Percentiles rank a stretch among this genome's conserved stretches.
phyloP scores from a whole-genome alignment of 92 coral and sea anemone species.

The Phenganax marumi region DNA sequence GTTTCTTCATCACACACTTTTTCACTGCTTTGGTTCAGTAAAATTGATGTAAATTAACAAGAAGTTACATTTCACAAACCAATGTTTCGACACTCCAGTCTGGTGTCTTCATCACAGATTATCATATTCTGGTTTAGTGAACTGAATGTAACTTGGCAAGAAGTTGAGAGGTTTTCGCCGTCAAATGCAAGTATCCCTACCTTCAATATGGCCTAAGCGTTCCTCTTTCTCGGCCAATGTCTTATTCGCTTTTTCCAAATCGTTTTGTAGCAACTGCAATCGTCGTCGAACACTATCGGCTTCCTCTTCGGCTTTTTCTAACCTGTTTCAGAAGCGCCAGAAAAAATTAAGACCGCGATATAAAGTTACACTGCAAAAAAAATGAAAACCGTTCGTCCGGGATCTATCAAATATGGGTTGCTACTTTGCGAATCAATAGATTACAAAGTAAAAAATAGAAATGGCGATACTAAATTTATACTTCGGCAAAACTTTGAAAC shows the following conservation, averaged over 20 bases:
- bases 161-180: neutral
- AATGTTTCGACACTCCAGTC: too few relatives aligned
- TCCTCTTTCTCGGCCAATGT: slow-evolving; percentile 73
- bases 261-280: slow-evolving; percentile 50
- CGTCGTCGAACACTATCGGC: slow-evolving; percentile 75
- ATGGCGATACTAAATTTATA: neutral
- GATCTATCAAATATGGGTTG: neutral
- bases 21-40: too few relatives aligned
- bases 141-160: slow-evolving; percentile 43
- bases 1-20: too few relatives aligned
- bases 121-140: slow-evolving; percentile 35
- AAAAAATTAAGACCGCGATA: neutral
- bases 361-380: neutral
- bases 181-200: slow-evolving; percentile 61
- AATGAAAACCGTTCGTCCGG: neutral
- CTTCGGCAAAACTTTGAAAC: neutral
- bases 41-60: too few relatives aligned
- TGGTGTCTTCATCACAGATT: too few relatives aligned
- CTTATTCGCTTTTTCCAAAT: slow-evolving; percentile 57
- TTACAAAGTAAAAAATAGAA: too few relatives aligned
- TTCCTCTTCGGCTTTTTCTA: slow-evolving; percentile 59
- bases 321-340: slow-evolving; percentile 11
- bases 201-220: slow-evolving; percentile 72
- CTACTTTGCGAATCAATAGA: too few relatives aligned
- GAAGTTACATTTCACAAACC: too few relatives aligned